Evolutionary conservation across 2,113 vertebrate genomes (phyloP).

Genomic region (Ictidomys tridecemlineatus): DNA sequence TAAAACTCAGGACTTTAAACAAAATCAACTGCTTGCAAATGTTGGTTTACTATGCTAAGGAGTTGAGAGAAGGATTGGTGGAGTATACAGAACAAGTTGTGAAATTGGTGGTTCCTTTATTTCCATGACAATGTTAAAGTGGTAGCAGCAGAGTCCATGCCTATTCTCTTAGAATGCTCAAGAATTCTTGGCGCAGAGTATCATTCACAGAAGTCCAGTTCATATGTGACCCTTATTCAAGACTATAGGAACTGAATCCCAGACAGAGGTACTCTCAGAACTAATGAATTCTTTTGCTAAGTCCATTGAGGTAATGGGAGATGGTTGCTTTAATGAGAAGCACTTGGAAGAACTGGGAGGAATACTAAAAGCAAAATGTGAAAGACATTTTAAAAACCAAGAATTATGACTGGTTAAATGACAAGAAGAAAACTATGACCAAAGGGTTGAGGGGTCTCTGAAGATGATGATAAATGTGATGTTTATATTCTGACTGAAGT

Average conservation of each 20-base stretch:
- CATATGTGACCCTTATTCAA: constrained; percentile 99
- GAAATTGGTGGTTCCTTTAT: constrained; percentile 99
- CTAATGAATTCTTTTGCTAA: constrained; percentile 99
- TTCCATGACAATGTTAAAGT: constrained; percentile 99
- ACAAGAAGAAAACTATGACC: constrained; percentile 99
- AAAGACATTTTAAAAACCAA: constrained; percentile 99
- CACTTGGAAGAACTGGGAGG: constrained; percentile 98
- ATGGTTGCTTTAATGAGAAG: constrained; percentile 97
- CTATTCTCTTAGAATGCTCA: constrained; percentile 97
- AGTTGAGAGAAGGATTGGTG: constrained; percentile 97
- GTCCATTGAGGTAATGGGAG: constrained; percentile 98
- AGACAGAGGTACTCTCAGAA: constrained; percentile 97
- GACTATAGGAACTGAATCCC: constrained; percentile 98
- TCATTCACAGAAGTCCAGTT: constrained; percentile 98
- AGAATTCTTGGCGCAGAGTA: constrained; percentile 95
- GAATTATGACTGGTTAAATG: constrained; percentile 98
- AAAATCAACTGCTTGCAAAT: constrained; percentile 99
- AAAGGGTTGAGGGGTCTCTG: constrained; percentile 96
- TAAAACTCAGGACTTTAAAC: constrained; percentile 99
- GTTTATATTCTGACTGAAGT: constrained; percentile 99
- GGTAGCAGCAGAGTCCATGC: constrained; percentile 98
- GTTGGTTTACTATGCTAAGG: constrained; percentile 99
- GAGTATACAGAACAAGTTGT: constrained; percentile 99
- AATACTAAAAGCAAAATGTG: constrained; percentile 96
- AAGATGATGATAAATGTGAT: constrained; percentile 98